These are phyloP conservation scores for Acanthurus leucopareius DNA, from an alignment of 2,797 vertebrate genomes.

Conservation along the genomic window DNA sequence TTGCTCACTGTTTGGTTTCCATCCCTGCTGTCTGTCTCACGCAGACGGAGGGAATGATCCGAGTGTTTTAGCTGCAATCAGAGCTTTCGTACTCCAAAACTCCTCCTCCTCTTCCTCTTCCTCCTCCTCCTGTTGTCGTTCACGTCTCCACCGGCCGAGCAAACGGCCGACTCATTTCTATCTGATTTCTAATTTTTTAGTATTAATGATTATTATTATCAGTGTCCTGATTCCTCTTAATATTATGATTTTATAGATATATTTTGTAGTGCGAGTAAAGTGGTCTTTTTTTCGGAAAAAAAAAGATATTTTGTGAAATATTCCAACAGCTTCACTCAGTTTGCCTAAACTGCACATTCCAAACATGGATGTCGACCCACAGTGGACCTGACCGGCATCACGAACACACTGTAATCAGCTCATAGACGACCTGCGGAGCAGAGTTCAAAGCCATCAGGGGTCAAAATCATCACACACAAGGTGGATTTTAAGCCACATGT, in stretches of 20 bases:
- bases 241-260: slow-evolving; percentile 80
- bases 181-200: slow-evolving; percentile 76
- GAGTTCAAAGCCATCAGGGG: background rate
- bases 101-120: slow-evolving; percentile 39
- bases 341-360: slow-evolving; percentile 81
- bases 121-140: background rate
- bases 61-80: slow-evolving; percentile 79
- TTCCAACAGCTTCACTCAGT: slow-evolving; percentile 67
- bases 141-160: slow-evolving; percentile 52
- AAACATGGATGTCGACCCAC: slow-evolving; percentile 72
- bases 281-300: slow-evolving; percentile 71
- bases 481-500: background rate
- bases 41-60: slow-evolving; percentile 49
- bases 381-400: slow-evolving; percentile 54
- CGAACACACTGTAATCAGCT: background rate
- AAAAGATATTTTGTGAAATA: slow-evolving; percentile 80
- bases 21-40: slow-evolving; percentile 59
- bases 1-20: slow-evolving; percentile 77
- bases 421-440: too few relatives aligned
- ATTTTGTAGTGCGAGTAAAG: slow-evolving; percentile 81
- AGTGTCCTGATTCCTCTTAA: slow-evolving; percentile 68
- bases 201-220: slow-evolving; percentile 68
- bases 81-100: slow-evolving; percentile 65
- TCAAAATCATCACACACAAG: background rate
- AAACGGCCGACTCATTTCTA: slow-evolving; percentile 72